These are phyloP conservation scores for Ovibos moschatus DNA, from an alignment of 2,113 vertebrate species.

Conservation along the genomic window DNA sequence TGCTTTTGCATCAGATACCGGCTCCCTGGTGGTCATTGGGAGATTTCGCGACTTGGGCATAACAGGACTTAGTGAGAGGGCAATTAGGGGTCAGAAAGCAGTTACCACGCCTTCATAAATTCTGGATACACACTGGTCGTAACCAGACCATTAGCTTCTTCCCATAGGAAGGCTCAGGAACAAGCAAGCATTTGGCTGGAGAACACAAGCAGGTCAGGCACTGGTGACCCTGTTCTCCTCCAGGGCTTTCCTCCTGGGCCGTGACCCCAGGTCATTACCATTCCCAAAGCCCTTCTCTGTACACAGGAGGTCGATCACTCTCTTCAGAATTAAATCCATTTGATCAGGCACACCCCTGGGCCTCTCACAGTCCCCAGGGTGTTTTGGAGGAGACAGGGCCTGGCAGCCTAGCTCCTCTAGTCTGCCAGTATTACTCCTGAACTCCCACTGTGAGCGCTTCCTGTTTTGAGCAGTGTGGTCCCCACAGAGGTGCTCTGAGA, in stretches of 20 bases:
- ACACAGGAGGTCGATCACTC: not conserved
- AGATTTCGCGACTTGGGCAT: too few species aligned
- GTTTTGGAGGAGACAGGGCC: not conserved
- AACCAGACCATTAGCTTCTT: not conserved
- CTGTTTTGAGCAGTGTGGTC: not conserved
- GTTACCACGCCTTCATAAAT: not conserved
- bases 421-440: not conserved
- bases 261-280: not conserved
- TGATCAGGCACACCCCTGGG: not conserved
- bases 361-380: not conserved
- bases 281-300: not conserved
- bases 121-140: not conserved
- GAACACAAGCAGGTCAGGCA: not conserved
- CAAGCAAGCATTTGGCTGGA: not conserved
- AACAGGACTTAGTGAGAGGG: not conserved
- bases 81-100: not conserved
- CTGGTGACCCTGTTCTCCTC: not conserved
- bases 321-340: not conserved
- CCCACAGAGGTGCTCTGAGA: not conserved
- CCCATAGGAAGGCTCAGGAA: not conserved
- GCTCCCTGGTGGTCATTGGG: too few species aligned
- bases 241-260: not conserved
- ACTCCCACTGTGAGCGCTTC: not conserved
- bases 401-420: not conserved
- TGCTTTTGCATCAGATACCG: too few species aligned